Percentiles rank a stretch among this genome's conserved stretches.
phyloP scores from a whole-genome alignment of 2,888 invertebrate genomes.

The Lacanobia wlatinum region DNA sequence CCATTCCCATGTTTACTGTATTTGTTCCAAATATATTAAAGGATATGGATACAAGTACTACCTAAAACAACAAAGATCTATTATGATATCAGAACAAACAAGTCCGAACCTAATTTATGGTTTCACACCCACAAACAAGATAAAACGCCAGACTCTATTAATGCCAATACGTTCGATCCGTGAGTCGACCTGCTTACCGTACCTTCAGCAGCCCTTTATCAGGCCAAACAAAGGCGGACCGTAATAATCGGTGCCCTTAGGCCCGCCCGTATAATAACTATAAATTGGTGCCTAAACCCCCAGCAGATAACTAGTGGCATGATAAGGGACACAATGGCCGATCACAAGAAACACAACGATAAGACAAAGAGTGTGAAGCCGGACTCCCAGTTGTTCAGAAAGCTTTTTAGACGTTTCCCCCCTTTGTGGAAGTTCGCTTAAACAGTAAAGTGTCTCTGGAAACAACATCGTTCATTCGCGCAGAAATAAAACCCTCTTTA shows the following conservation, averaged over 20 bases:
- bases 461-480: constrained; percentile 78
- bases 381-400: constrained; percentile 73
- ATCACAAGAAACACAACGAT: constrained; percentile 77
- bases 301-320: constrained; percentile 71
- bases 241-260: constrained; percentile 73
- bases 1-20: background rate
- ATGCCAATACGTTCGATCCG: constrained; percentile 50
- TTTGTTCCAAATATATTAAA: background rate
- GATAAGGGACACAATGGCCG: constrained; percentile 81
- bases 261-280: constrained; percentile 78
- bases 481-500: constrained; percentile 79
- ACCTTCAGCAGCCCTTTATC: constrained; percentile 74
- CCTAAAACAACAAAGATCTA: constrained; percentile 12
- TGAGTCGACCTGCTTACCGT: constrained; percentile 53
- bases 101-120: constrained; percentile 48
- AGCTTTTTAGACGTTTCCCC: constrained; percentile 75
- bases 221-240: constrained; percentile 74
- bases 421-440: constrained; percentile 80
- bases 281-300: constrained; percentile 74
- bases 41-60: constrained; percentile 2
- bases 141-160: constrained; percentile 45
- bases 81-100: constrained; percentile 33
- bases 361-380: constrained; percentile 75
- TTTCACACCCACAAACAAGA: constrained; percentile 56
- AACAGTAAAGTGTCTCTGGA: constrained; percentile 74